Evolutionary conservation across 2,113 vertebrate species (phyloP).

Genomic region (Nettapus auritus): DNA sequence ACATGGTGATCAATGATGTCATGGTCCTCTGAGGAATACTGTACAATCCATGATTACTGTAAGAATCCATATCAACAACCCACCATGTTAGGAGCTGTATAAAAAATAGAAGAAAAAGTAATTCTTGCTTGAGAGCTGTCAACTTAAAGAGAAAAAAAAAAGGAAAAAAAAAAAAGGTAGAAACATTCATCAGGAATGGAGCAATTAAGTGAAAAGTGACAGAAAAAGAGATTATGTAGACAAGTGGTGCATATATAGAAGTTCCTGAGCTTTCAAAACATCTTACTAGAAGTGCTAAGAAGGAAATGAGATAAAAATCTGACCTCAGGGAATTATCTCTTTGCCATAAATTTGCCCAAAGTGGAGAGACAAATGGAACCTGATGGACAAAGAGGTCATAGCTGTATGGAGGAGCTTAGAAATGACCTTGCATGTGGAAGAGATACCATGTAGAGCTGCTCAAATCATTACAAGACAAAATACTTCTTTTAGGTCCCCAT

Average conservation of each 20-base stretch:
- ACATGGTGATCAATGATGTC: not conserved
- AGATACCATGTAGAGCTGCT: not conserved
- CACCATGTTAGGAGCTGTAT: not conserved
- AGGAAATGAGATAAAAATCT: not conserved
- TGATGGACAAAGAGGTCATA: not conserved
- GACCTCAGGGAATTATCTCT: not conserved
- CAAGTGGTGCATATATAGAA: not conserved
- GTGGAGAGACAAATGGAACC: not conserved
- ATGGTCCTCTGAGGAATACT: not conserved
- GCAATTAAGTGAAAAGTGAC: not conserved
- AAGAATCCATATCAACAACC: not conserved
- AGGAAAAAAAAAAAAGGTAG: not conserved
- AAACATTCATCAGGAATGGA: not conserved
- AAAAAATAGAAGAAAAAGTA: not conserved
- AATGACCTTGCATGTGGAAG: not conserved
- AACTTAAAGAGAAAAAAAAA: not conserved
- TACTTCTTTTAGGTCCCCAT: not conserved
- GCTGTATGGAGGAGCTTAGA: not conserved
- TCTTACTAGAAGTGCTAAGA: not conserved
- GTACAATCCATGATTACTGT: not conserved
- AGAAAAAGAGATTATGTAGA: not conserved
- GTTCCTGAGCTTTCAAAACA: not conserved
- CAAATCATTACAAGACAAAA: not conserved
- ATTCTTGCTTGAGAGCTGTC: not conserved
- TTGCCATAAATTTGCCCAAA: not conserved